Base-by-base conservation (phyloP, 2,113 vertebrate species). In the Butorides virescens region DNA sequence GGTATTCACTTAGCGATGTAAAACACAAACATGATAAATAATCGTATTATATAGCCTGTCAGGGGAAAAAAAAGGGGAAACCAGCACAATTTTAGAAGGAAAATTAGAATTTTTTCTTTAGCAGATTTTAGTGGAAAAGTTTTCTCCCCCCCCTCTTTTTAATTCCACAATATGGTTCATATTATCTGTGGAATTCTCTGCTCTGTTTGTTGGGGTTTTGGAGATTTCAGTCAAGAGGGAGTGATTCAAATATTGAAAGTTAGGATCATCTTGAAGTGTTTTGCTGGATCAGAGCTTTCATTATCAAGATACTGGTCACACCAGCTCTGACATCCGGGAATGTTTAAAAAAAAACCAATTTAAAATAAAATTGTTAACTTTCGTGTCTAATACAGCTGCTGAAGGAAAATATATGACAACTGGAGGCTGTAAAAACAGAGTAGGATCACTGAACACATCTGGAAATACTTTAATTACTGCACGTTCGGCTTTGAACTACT, bases 391-490 rank as follows among this genome's bases (percentile, higher is more conserved):
- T 49, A 25, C 1, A 13, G 76, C 88, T 4, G n/a, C 91, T 9
- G 47, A 93, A 94, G n/a, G 70, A 67, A 92, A 93, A 85, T 71
- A 78, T 30, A 53, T 87, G 83, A 82, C 84, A 88, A 94, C 83
- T 84, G 65, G 49, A 95, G 73, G 86, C 88, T 95, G 91, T 96
- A 82, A 96, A 97, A 97, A 93, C 91, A 93, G 70, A 68, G 47
- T 11, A 32, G 91, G 92, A 91, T 96, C 90, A 75, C 72, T 65
- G 76, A 93, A 87, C 86, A 93, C 95, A 95, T 96, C 95, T 93
- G 95, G 95, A 96, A 96, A 92, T 91, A 93, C 86, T 96, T 96
- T 71, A 95, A 96, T 96, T 96, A 86, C 68, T 90, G 79, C 56
- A 74, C 19, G 1, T 74, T 96, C 65, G 68, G 75, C 93, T 94